Evolutionary conservation across 2,113 vertebrate genomes (phyloP).

Genomic region (Acinonyx jubatus): DNA sequence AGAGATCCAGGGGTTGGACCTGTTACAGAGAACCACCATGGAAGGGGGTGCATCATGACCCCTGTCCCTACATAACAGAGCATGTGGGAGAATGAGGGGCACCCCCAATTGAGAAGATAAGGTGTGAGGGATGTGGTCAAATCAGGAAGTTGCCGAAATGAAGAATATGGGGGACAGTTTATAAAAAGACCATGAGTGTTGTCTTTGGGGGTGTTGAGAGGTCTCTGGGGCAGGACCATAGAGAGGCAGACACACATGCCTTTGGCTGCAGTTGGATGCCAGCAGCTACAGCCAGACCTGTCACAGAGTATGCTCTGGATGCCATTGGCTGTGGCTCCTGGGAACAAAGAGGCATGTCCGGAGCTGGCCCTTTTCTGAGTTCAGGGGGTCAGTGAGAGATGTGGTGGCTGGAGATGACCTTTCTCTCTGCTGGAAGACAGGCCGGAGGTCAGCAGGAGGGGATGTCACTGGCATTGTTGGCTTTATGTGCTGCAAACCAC

Average conservation of each 20-base stretch:
- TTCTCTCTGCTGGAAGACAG: background rate
- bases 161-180: background rate
- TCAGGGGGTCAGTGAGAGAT: background rate
- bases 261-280: background rate
- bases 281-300: background rate
- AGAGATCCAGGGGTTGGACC: no score
- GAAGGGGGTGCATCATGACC: background rate
- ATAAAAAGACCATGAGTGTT: background rate
- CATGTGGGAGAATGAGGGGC: background rate
- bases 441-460: background rate
- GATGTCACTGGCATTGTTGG: background rate
- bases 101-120: background rate
- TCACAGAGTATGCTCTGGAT: rapidly evolving
- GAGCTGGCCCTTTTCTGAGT: background rate
- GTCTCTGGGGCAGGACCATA: rapidly evolving
- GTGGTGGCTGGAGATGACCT: background rate
- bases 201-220: background rate
- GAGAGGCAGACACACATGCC: background rate
- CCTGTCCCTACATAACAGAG: background rate
- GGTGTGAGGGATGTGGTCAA: background rate
- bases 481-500: background rate
- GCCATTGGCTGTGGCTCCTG: background rate
- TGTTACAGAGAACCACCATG: background rate
- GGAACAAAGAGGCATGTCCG: background rate
- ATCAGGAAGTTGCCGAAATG: background rate